Evolutionary conservation across 2,888 invertebrate genomes (phyloP).

Genomic region (Tinea trinotella): DNA sequence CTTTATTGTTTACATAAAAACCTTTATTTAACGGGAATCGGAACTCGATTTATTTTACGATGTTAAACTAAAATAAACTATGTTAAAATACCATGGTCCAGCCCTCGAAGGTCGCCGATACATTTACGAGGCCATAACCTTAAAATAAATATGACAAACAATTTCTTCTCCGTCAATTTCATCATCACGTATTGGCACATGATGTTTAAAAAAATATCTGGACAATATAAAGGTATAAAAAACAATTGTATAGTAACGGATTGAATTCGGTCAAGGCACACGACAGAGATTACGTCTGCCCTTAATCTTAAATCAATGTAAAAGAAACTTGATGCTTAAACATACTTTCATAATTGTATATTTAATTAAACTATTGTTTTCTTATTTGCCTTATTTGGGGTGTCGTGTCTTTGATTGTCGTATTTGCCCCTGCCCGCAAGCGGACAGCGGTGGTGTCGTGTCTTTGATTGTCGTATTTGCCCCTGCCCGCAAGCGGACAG

Average conservation of each 20-base stretch:
- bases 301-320: constrained; percentile 1
- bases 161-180: constrained; percentile 6
- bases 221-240: not conserved
- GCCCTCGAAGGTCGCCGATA: constrained; percentile 20
- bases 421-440: no score
- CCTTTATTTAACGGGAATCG: constrained; percentile 18
- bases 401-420: no score
- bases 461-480: no score
- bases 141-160: constrained; percentile 9
- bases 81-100: constrained; percentile 13
- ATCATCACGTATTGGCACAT: not conserved
- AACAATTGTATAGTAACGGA: not conserved
- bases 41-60: constrained; percentile 18
- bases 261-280: constrained; percentile 8
- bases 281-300: not conserved
- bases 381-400: no score
- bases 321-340: not conserved
- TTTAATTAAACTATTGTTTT: no score
- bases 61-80: constrained; percentile 17
- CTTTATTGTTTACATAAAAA: constrained; percentile 10
- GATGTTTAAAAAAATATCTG: not conserved
- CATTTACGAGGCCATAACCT: constrained; percentile 16
- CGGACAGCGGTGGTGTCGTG: no score
- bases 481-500: no score
- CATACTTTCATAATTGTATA: no score